A percentile compares a stretch with the other conserved stretches of the same genome.
phyloP scores from a whole-genome alignment of 2,797 vertebrate genomes.

The Melanotaenia pygmaea region DNA sequence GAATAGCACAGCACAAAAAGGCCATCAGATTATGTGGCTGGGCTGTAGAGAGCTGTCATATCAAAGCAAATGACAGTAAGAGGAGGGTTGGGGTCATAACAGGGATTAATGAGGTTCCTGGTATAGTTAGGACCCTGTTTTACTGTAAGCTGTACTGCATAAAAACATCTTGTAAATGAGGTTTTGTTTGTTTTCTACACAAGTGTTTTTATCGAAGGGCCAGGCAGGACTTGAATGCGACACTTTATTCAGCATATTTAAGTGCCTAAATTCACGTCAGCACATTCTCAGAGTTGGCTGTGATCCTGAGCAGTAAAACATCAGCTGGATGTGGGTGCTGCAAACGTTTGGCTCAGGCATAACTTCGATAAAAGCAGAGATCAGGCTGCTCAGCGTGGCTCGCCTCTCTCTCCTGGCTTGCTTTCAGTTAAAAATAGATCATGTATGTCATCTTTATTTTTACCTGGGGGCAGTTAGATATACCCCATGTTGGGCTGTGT shows the following conservation, averaged over 20 bases:
- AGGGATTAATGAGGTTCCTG: constrained; percentile 42
- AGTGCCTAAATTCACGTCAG: constrained; percentile 58
- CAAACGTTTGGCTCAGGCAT: constrained; percentile 39
- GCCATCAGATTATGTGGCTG: constrained; percentile 68
- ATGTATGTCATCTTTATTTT: not conserved
- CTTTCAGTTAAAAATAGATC: not conserved
- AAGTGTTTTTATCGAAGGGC: constrained; percentile 6
- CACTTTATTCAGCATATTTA: constrained; percentile 63
- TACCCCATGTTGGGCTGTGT: not conserved
- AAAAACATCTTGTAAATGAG: constrained; percentile 2
- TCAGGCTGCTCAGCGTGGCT: not conserved
- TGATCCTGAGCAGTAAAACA: constrained; percentile 50
- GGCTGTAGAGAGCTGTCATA: constrained; percentile 47
- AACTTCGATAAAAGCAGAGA: constrained; percentile 36
- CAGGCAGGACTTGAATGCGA: constrained; percentile 13
- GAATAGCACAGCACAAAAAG: constrained; percentile 68
- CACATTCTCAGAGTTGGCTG: constrained; percentile 60
- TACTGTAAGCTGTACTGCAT: constrained; percentile 46
- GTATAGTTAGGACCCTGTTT: constrained; percentile 28
- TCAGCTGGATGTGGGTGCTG: constrained; percentile 45
- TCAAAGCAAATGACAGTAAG: constrained; percentile 44
- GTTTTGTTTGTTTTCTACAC: not conserved
- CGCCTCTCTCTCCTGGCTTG: not conserved
- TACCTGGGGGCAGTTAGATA: not conserved
- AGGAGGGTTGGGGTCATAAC: constrained; percentile 16